Base-by-base conservation (phyloP, 2,888 invertebrate species). In the Drosophila monieri region DNA sequence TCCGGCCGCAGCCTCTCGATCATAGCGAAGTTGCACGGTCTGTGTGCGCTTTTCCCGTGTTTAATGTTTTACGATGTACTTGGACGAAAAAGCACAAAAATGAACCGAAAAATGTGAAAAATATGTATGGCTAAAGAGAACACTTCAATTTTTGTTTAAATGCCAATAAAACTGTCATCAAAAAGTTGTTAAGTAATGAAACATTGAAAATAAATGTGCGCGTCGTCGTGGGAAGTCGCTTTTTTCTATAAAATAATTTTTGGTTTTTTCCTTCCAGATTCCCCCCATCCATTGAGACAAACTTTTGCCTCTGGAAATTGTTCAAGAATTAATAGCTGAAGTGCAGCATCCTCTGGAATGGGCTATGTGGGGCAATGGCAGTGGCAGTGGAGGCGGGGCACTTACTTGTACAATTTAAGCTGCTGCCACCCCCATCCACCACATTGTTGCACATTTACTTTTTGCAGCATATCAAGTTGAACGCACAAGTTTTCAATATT, bases 141-240 rank as follows among this genome's bases (percentile, higher is more conserved):
- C 62, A 64, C 62, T 64, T 64, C 68, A 66, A 68, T 68, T 56
- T 77, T 46, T 59, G 47, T 56, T 64, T 62, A 79, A 83, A 72
- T 75, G 80, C 86, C 77, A 81, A 81, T 81, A 85, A 85, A 81
- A 81, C 73, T 81, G 80, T 81, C 80, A 81, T 81, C 84, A 86
- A 81, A 86, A 86, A 81, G 86, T 86, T 86, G 84, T 84, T 77
- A 81, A 86, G 78, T 86, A 81, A 81, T 86, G 86, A 80, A 84
- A 78, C 78, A 80, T 80, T 80, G 78, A 62, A 73, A 65, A 60
- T 73, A 73, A 72, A 71, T 72, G 58, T 59, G 64, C 54, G 60
- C 12, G 3, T n/a, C n/a, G n/a, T 18, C 6, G 54, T 15, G 55
- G 55, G 12, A 23, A 41, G 21, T 15, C 39, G 32, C 25, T 18